phyloP scores from a whole-genome alignment of 2,113 vertebrate genomes.

The Lota lota region DNA sequence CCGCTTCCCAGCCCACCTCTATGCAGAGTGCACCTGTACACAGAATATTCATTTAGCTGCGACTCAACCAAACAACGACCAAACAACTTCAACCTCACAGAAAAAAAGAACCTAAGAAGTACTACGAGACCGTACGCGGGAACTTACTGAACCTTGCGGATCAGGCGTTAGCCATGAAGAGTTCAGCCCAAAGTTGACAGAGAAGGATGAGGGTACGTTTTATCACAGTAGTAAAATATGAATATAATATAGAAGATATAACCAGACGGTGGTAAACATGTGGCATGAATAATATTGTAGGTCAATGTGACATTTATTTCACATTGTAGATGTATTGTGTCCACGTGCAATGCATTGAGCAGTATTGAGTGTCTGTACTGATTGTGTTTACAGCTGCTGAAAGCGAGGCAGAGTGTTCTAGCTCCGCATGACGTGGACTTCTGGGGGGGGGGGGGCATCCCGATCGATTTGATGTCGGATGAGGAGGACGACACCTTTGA shows the following conservation, averaged over 20 bases:
- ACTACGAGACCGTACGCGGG: not conserved
- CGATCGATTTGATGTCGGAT: not conserved
- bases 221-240: not conserved
- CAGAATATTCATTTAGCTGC: too few relatives aligned
- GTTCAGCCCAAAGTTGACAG: not conserved
- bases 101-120: too few relatives aligned
- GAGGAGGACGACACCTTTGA: conserved; percentile 1
- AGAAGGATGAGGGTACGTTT: too few relatives aligned
- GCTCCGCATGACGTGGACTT: not conserved
- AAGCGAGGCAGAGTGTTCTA: not conserved
- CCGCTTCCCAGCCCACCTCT: too few relatives aligned
- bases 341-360: not conserved
- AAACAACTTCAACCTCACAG: too few relatives aligned
- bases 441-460: not conserved
- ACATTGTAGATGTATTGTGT: not conserved
- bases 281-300: not conserved
- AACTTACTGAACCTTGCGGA: not conserved
- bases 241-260: not conserved
- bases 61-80: too few relatives aligned
- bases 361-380: not conserved
- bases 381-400: not conserved
- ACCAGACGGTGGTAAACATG: not conserved
- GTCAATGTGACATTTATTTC: too few relatives aligned
- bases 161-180: not conserved
- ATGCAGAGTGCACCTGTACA: too few relatives aligned